Evolutionary conservation across 2,797 vertebrate species (phyloP).

Genomic region (Rhynchonycteris naso): DNA sequence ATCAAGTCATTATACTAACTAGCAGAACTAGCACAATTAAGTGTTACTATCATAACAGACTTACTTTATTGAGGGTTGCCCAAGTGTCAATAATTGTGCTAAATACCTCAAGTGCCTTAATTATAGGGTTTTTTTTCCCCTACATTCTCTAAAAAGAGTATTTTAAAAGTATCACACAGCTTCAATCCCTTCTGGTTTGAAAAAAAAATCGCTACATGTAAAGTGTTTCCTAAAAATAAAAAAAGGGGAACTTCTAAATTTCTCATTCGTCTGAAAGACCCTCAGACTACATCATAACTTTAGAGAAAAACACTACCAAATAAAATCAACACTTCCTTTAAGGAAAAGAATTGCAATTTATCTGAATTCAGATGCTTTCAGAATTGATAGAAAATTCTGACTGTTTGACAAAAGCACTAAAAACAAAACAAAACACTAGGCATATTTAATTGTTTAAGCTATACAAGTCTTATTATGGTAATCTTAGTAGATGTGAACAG

Average conservation of each 20-base stretch:
- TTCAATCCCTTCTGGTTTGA: background rate
- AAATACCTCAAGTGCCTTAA: no score
- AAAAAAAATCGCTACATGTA: background rate
- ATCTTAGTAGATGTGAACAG: conserved; percentile 75
- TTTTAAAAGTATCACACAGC: background rate
- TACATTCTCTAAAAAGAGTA: background rate
- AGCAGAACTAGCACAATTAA: background rate
- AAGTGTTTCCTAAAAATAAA: background rate
- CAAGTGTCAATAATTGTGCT: background rate
- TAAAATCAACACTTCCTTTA: conserved; percentile 80
- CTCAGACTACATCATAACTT: conserved; percentile 59
- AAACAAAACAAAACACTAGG: background rate
- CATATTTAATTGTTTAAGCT: background rate
- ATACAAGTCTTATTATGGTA: conserved; percentile 31
- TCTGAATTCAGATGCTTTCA: background rate
- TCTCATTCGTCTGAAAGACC: background rate
- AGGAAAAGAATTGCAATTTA: conserved; percentile 63
- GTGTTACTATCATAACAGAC: background rate
- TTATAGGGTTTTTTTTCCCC: background rate
- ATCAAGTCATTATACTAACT: background rate
- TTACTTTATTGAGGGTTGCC: no score
- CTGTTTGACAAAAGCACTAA: conserved; percentile 74
- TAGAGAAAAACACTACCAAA: conserved; percentile 69
- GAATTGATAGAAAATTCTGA: conserved; percentile 62
- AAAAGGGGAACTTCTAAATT: conserved; percentile 59